phyloP scores from a whole-genome alignment of 2,888 invertebrate species.

The Margaritifera margaritifera region DNA sequence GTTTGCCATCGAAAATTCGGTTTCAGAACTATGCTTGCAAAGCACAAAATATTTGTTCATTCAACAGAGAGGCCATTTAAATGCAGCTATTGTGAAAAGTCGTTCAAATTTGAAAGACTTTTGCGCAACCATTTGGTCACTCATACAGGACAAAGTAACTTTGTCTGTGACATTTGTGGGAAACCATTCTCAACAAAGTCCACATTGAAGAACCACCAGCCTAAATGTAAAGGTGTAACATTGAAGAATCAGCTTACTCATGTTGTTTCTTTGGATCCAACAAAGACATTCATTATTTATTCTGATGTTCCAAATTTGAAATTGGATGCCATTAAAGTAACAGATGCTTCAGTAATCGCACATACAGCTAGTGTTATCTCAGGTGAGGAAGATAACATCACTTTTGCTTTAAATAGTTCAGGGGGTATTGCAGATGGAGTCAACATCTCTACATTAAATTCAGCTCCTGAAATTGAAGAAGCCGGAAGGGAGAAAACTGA shows the following conservation, averaged over 20 bases:
- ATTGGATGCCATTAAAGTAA: too few species aligned
- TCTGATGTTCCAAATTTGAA: constrained; percentile 5
- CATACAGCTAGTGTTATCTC: neutral
- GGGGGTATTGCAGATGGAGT: neutral
- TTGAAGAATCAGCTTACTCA: constrained; percentile 2
- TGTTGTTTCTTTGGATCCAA: constrained; percentile 1
- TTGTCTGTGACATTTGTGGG: constrained; percentile 40
- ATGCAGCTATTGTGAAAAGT: constrained; percentile 49
- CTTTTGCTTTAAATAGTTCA: neutral
- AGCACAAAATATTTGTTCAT: constrained; percentile 53
- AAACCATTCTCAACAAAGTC: constrained; percentile 40
- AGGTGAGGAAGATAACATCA: constrained; percentile 2
- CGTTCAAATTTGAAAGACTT: constrained; percentile 50
- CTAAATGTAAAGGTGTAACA: constrained; percentile 39
- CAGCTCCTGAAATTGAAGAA: too few species aligned
- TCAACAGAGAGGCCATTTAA: constrained; percentile 45
- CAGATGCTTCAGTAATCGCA: neutral
- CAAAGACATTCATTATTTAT: constrained; percentile 5
- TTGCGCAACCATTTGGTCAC: constrained; percentile 47
- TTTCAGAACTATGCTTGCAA: constrained; percentile 48
- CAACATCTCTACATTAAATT: neutral
- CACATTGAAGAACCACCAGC: constrained; percentile 41
- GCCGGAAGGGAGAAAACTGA: too few species aligned
- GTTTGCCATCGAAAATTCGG: constrained; percentile 49
- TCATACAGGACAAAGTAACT: constrained; percentile 49